Evolutionary conservation across 2,797 vertebrate genomes (phyloP).

Genomic region (Podargus strigoides): DNA sequence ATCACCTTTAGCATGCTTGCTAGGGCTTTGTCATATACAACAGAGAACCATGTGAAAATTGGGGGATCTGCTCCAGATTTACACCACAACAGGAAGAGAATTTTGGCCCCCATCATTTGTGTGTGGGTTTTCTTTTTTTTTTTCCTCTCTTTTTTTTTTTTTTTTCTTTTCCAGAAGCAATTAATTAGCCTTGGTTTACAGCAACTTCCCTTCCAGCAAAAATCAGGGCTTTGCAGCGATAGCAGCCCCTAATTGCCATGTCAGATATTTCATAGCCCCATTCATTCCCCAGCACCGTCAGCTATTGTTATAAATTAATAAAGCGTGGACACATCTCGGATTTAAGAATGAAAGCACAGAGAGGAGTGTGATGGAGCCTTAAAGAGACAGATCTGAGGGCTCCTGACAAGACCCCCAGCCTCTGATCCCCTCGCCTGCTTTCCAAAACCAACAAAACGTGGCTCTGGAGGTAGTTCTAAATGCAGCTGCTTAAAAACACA

Average conservation of each 20-base stretch:
- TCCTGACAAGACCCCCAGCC: neutral
- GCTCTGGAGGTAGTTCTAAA: slow-evolving; percentile 1
- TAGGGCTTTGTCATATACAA: neutral
- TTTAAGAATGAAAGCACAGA: slow-evolving; percentile 25
- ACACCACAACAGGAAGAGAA: neutral
- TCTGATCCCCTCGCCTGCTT: neutral
- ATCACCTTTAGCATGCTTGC: fast-evolving
- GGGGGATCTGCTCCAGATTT: neutral
- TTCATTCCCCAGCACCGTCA: slow-evolving; percentile 28
- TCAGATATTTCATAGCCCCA: slow-evolving; percentile 11
- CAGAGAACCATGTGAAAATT: neutral
- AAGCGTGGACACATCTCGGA: neutral
- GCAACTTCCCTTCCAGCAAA: slow-evolving; percentile 6
- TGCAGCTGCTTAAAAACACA: neutral
- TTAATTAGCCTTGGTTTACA: slow-evolving; percentile 18
- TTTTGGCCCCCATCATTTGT: neutral
- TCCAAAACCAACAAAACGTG: neutral
- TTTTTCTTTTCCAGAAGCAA: neutral
- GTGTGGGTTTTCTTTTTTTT: fast-evolving
- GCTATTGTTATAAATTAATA: slow-evolving; percentile 50
- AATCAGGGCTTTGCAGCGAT: neutral
- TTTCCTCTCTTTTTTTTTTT: no score
- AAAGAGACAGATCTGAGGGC: neutral
- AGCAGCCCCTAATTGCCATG: slow-evolving; percentile 21
- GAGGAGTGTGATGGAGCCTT: neutral